Conservation (phyloP, 2,888 invertebrate genomes). For the Parnassius mnemosyne region DNA sequence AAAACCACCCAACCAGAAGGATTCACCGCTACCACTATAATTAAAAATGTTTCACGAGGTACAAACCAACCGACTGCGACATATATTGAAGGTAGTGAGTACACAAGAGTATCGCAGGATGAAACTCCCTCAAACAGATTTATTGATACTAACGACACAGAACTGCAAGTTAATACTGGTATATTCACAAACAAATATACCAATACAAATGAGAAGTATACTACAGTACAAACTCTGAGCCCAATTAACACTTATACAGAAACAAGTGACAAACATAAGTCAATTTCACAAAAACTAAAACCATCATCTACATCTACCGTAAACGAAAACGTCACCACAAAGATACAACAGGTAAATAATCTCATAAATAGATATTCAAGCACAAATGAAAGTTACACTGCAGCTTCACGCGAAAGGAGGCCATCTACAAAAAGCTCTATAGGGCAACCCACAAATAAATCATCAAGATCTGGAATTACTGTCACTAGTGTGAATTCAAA, state of each 20-base stretch:
- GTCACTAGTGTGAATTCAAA: conserved; percentile 11
- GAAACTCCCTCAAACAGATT: conserved; percentile 3
- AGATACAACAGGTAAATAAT: neutral
- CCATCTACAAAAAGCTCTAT: conserved; percentile 18
- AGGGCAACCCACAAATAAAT: conserved; percentile 21
- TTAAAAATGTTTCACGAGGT: conserved; percentile 2
- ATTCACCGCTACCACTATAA: conserved; percentile 18
- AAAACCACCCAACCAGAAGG: conserved; percentile 30
- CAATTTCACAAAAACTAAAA: conserved; percentile 20
- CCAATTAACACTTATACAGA: conserved; percentile 9
- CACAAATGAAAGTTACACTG: conserved; percentile 16
- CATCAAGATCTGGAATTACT: conserved; percentile 11
- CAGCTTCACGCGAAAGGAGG: conserved; percentile 11
- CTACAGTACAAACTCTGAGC: conserved; percentile 17
- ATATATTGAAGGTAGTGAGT: conserved; percentile 16
- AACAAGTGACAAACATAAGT: conserved; percentile 17
- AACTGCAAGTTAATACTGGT: conserved; percentile 14
- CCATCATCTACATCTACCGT: conserved; percentile 17
- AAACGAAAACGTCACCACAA: conserved; percentile 13
- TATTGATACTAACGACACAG: conserved; percentile 9
- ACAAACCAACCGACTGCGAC: conserved; percentile 16
- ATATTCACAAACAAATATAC: conserved; percentile 8
- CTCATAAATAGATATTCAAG: conserved; percentile 9
- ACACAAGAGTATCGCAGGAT: conserved; percentile 16
- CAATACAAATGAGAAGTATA: conserved; percentile 13